A percentile compares a stretch with the other conserved stretches of the same genome.
These are phyloP conservation scores for Chitala chitala DNA, from an alignment of 2,113 vertebrate genomes.

Conservation along the genomic window DNA sequence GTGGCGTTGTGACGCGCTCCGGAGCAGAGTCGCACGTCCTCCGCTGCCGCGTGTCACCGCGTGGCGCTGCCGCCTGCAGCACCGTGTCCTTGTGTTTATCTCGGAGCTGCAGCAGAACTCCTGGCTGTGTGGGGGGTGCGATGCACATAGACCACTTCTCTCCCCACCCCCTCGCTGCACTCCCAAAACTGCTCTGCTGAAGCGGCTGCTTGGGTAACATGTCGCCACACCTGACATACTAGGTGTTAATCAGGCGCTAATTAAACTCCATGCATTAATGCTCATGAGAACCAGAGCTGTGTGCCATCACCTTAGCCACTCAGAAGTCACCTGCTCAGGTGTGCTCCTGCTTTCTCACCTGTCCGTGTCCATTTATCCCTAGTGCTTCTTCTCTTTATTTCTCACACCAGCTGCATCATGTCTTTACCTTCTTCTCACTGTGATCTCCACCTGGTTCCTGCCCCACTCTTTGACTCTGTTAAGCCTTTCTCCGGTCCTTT, in stretches of 20 bases:
- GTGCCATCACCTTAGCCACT: not conserved
- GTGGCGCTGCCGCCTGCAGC: no score
- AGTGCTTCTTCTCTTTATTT: not conserved
- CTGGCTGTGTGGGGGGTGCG: no score
- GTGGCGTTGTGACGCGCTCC: no score
- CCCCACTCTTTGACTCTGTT: constrained; percentile 4
- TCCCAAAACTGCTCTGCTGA: not conserved
- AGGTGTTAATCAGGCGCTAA: not conserved
- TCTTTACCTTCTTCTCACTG: not conserved
- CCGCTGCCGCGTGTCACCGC: not conserved
- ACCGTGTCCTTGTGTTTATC: no score
- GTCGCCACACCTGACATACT: no score
- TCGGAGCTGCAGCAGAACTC: no score
- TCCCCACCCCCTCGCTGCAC: not conserved
- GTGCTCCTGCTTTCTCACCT: not conserved
- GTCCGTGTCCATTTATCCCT: not conserved
- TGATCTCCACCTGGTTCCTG: not conserved
- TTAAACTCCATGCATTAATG: no score
- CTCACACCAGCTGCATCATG: not conserved
- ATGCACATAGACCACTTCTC: not conserved
- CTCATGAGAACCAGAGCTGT: not conserved
- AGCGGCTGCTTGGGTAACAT: no score
- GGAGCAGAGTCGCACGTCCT: no score
- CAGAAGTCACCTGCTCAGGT: not conserved
- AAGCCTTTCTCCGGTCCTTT: constrained; percentile 21